Base-by-base conservation (phyloP, 2,888 invertebrate genomes). In the Loripinus fragilis region DNA sequence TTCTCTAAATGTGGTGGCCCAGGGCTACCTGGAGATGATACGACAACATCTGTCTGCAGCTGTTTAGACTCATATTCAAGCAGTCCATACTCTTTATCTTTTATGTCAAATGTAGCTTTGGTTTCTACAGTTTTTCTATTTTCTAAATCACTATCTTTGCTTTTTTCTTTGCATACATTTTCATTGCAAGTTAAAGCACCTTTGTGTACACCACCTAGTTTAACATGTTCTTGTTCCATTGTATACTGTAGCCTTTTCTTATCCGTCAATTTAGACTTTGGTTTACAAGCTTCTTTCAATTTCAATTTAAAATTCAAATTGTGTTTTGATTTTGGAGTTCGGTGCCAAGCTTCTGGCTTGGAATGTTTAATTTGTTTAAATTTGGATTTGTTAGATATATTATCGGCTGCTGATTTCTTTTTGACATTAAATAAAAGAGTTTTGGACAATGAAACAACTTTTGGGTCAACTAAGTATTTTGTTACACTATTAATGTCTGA, bases 391-490 rank as follows among this genome's bases (percentile, higher is more conserved):
- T 60, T 83, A 41, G 80, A 83, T 20, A 72, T 73, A 41, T 83
- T 83, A 28, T 80, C 80, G n/a, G 66, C 25, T 10, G 80, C 79
- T 64, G 73, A 70, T 71, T 78, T 74, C 23, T 80, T 80, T 79
- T 60, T 80, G 38, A 69, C 70, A 28, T 73, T 66, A 75, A 79
- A 80, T 33, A 75, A 50, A 41, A 83, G 64, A 30, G 77, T 70
- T 52, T 69, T 80, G 8, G 83, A 83, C 48, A 80, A 55, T 25
- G 83, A 80, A 67, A 83, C 78, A 10, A 83, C 83, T 35, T 79
- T 74, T 48, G 83, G 83, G 64, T 83, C 83, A 5, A 83, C 83
- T 20, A 82, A 64, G 69, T 48, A 7, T 30, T 25, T 17, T 33
- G 25, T 60, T 2, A 12, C 33, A 2, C 33, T 33, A 33, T 60